Percentiles rank a stretch among this genome's conserved stretches.
Conservation (phyloP, 2,113 vertebrate species). For the Proterorhinus semilunaris region DNA sequence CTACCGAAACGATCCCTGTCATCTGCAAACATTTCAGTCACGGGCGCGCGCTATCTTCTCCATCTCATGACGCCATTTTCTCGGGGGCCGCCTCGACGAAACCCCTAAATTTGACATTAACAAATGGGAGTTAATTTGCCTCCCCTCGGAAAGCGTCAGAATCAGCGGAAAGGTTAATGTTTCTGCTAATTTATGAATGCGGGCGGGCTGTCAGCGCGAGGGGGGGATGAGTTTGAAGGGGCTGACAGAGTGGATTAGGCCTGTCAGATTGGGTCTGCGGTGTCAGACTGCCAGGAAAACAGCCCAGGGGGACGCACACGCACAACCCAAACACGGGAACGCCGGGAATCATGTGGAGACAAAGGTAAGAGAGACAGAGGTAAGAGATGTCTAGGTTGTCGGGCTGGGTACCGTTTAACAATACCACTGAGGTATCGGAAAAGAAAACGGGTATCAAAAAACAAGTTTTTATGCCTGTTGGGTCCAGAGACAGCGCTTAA, state of each 20-base stretch:
- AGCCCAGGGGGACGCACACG: slow-evolving; percentile 69
- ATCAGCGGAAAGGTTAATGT: slow-evolving; percentile 85
- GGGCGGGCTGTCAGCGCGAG: slow-evolving; percentile 78
- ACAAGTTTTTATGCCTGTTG: too few species aligned
- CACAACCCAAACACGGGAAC: slow-evolving; percentile 59
- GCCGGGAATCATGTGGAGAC: slow-evolving; percentile 33
- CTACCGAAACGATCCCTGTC: slow-evolving; percentile 62
- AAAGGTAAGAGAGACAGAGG: slow-evolving; percentile 38
- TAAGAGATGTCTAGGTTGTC: too few species aligned
- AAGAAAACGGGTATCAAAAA: too few species aligned
- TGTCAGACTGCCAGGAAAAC: slow-evolving; percentile 78
- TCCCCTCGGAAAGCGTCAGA: slow-evolving; percentile 74
- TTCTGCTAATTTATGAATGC: slow-evolving; percentile 85
- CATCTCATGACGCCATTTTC: slow-evolving; percentile 62
- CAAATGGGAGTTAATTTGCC: slow-evolving; percentile 79
- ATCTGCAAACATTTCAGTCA: slow-evolving; percentile 63
- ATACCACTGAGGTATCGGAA: too few species aligned
- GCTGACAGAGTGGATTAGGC: slow-evolving; percentile 83
- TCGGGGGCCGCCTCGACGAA: slow-evolving; percentile 45
- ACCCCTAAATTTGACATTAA: slow-evolving; percentile 76
- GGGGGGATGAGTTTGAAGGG: slow-evolving; percentile 79
- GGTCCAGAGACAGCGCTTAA: too few species aligned
- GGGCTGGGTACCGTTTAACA: too few species aligned
- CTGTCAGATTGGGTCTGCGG: slow-evolving; percentile 81
- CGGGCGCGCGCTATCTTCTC: slow-evolving; percentile 58